Percentiles rank a stretch among this genome's conserved stretches.
These are phyloP conservation scores for Hypocryptadius cinnamomeus DNA, from an alignment of 2,113 vertebrate genomes.

Conservation along the genomic window DNA sequence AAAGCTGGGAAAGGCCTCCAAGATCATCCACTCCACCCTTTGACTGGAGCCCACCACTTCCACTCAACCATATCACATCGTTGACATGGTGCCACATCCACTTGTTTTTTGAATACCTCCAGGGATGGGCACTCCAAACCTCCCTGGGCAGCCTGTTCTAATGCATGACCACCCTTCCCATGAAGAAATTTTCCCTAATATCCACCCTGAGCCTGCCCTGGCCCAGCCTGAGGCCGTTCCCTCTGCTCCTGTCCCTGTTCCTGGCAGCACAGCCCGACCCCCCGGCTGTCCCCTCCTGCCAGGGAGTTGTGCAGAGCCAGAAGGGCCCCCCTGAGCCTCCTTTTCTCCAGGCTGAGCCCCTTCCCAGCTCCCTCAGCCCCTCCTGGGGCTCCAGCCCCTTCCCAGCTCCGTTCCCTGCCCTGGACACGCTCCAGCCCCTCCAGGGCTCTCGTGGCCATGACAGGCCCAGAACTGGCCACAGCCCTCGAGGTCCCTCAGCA, in stretches of 20 bases:
- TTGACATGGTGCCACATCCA: no score
- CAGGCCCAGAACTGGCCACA: neutral
- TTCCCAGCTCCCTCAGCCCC: neutral
- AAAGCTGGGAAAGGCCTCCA: neutral
- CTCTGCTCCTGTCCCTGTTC: neutral
- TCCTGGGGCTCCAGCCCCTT: no score
- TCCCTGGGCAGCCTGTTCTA: fast-evolving
- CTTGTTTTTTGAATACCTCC: neutral
- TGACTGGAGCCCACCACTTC: neutral
- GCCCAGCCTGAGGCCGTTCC: neutral
- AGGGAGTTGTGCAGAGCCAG: neutral
- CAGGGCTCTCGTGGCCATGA: no score
- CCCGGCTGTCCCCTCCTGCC: neutral
- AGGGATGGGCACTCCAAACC: fast-evolving
- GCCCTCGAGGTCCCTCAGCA: neutral
- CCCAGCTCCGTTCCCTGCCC: neutral
- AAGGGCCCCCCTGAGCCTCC: neutral
- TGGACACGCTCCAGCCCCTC: neutral
- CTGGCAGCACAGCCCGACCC: neutral
- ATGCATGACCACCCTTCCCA: fast-evolving
- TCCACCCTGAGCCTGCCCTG: fast-evolving
- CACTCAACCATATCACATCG: neutral
- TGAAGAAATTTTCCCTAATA: neutral
- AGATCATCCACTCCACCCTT: neutral
- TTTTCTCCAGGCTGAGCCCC: neutral